Conservation (phyloP, 2,888 invertebrate genomes). For the Pasiphila rectangulata region DNA sequence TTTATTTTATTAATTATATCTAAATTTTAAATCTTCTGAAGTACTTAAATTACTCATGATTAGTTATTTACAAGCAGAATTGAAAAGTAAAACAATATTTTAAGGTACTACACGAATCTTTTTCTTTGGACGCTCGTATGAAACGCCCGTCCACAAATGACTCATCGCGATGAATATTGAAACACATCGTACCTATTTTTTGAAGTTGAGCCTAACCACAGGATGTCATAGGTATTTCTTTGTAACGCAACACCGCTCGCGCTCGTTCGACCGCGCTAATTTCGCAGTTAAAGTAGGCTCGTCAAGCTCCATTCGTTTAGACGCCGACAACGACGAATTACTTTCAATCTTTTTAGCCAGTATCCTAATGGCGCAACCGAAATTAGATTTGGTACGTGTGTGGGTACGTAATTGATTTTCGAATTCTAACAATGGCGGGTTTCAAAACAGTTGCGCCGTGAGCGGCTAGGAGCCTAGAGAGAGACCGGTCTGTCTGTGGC, state of each 20-base stretch:
- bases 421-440: conserved; percentile 62
- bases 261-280: conserved; percentile 25
- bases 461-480: conserved; percentile 29
- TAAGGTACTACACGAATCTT: no score
- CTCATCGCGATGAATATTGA: conserved; percentile 7
- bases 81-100: no score
- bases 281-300: conserved; percentile 25
- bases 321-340: conserved; percentile 44
- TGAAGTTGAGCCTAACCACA: conserved; percentile 5
- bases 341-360: conserved; percentile 54
- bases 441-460: conserved; percentile 54
- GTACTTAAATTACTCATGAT: no score
- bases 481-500: conserved; percentile 44
- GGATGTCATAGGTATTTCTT: conserved; percentile 16
- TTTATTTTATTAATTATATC: no score
- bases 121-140: background rate
- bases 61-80: no score
- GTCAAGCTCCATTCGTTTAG: conserved; percentile 22
- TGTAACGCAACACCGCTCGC: conserved; percentile 20
- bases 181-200: background rate
- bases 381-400: conserved; percentile 64
- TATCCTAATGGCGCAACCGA: conserved; percentile 55
- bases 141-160: background rate
- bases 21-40: no score
- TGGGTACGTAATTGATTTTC: conserved; percentile 67